Evolutionary conservation across 2,113 vertebrate genomes (phyloP).

Genomic region (Amphiprion ocellaris): DNA sequence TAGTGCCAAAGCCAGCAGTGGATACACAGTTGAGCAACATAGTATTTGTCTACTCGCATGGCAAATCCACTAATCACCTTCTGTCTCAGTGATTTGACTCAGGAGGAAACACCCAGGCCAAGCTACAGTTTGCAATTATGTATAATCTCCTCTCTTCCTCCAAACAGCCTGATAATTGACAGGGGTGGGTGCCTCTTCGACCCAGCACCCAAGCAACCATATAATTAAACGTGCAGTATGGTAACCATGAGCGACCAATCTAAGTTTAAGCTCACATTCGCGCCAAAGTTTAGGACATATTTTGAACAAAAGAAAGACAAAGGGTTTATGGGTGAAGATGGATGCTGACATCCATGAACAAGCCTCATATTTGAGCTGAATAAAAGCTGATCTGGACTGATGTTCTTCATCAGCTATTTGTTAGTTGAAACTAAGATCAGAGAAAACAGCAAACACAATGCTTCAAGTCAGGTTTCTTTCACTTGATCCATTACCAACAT

Average conservation of each 20-base stretch:
- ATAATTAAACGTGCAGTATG: conserved; percentile 61
- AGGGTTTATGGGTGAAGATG: too few relatives aligned
- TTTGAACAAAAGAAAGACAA: neutral
- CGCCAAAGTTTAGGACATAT: neutral
- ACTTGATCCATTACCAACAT: neutral
- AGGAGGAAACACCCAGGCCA: conserved; percentile 77
- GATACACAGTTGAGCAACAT: conserved; percentile 69
- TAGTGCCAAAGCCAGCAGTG: conserved; percentile 55
- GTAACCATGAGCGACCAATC: conserved; percentile 13
- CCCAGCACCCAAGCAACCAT: conserved; percentile 51
- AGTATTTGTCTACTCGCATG: conserved; percentile 67
- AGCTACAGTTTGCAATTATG: conserved; percentile 74
- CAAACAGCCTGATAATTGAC: conserved; percentile 72
- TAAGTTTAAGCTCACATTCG: neutral
- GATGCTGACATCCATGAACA: too few relatives aligned
- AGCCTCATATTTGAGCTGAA: too few relatives aligned
- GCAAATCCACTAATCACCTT: conserved; percentile 76
- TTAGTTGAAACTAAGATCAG: neutral
- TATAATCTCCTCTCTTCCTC: conserved; percentile 77
- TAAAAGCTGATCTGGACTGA: too few relatives aligned
- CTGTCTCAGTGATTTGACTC: conserved; percentile 71
- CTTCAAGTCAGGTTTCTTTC: neutral
- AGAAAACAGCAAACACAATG: neutral
- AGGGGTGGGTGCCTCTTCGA: conserved; percentile 59
- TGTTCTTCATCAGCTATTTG: too few relatives aligned